phyloP scores from a whole-genome alignment of 2,888 invertebrate species.

The Cantharis rufa region DNA sequence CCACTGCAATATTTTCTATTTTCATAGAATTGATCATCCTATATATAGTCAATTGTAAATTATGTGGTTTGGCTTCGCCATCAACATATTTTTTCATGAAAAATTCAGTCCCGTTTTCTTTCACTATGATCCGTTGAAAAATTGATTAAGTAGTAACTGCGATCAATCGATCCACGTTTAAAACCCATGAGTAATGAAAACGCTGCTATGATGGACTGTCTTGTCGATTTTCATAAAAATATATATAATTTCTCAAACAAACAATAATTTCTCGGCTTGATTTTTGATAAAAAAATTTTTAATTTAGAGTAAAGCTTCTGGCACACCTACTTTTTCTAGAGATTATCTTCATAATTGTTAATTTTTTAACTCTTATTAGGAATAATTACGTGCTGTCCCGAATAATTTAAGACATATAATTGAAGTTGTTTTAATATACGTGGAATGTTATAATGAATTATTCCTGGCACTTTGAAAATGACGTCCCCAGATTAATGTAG shows the following conservation, averaged over 20 bases:
- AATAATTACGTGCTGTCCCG: background rate
- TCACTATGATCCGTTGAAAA: background rate
- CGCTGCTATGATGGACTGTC: background rate
- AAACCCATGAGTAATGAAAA: background rate
- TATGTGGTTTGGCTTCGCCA: background rate
- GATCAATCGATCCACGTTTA: background rate
- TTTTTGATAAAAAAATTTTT: background rate
- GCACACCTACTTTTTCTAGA: background rate
- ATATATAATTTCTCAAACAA: background rate
- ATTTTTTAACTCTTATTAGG: background rate
- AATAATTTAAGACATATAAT: background rate
- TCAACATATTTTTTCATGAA: background rate
- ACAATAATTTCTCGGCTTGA: background rate
- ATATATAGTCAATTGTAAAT: background rate
- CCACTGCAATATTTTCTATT: background rate
- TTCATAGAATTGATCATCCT: background rate
- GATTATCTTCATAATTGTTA: background rate
- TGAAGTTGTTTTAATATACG: background rate
- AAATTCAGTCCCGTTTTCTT: background rate
- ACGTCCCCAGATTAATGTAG: background rate
- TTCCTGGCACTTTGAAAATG: background rate
- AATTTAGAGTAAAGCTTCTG: background rate
- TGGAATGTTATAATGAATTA: background rate
- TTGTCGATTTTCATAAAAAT: background rate
- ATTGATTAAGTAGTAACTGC: background rate